Evolutionary conservation across 2,888 invertebrate species (phyloP), one percentile per base, ranked within the genome.

Genomic region (Brachycybe producta): DNA sequence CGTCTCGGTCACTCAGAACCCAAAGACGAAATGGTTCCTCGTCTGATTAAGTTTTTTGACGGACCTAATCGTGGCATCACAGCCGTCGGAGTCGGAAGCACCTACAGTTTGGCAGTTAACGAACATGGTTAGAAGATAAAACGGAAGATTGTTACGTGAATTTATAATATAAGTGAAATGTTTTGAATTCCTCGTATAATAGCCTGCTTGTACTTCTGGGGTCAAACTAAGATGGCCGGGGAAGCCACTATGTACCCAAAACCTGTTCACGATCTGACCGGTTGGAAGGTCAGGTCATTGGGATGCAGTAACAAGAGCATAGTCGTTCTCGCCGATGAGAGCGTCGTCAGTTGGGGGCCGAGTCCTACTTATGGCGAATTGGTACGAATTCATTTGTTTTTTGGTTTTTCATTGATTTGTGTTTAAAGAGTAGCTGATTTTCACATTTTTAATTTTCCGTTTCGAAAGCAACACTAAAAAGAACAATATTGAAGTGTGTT

Each of bases 161-260:
- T n/a, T n/a, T n/a, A n/a, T n/a, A n/a, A n/a, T n/a, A n/a, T n/a
- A n/a, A n/a, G n/a, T n/a, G n/a, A n/a, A n/a, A n/a, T n/a, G n/a
- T n/a, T n/a, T n/a, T n/a, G n/a, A n/a, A n/a, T n/a, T n/a, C 32
- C 32, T 11, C 32, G 39, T 39, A 19, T 44, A 61, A 2, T 65
- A 74, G 79, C 82, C 35, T 75, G 75, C 2, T 69, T 83, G 44
- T 87, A 79, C 67, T 68, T 92, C 66, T 92, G 91, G 68, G 94
- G 94, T 0, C 88, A 88, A 65, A 85, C 84, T 0, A 92, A 91
- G 64, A 80, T 87, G 52, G 84, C 86, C 0, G 92, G 91, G 0
- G 94, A 94, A 65, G 92, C 92, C 2, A 88, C 88, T 60, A 92
- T 92, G 92, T 92, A 92, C 65, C 92, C 92, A 0, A 92, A 92